Conservation (phyloP, 2,888 invertebrate species). For the Penaeus monodon region DNA sequence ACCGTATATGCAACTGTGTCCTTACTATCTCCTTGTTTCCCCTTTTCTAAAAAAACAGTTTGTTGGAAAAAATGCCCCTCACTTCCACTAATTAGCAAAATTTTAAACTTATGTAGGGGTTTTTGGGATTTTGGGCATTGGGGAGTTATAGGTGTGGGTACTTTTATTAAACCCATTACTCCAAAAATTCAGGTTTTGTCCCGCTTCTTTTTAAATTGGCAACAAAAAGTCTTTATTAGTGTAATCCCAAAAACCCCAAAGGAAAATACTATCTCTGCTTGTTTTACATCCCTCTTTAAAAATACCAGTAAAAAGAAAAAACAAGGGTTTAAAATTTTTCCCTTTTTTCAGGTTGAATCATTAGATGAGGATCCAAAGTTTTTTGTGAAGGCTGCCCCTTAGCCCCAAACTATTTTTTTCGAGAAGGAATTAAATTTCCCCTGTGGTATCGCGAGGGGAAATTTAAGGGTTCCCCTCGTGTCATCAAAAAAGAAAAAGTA, state of each 20-base stretch:
- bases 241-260: too few species aligned
- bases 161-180: too few species aligned
- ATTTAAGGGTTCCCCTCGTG: constrained; percentile 54
- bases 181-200: too few species aligned
- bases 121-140: too few species aligned
- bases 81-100: too few species aligned
- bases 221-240: too few species aligned
- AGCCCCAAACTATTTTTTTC: constrained; percentile 36
- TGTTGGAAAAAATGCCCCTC: too few species aligned
- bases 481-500: constrained; percentile 64
- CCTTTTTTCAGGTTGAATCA: constrained; percentile 52
- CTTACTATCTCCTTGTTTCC: too few species aligned
- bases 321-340: background rate
- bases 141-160: too few species aligned
- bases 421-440: constrained; percentile 57
- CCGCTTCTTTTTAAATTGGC: too few species aligned
- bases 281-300: background rate
- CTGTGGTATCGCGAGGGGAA: constrained; percentile 47
- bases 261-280: background rate
- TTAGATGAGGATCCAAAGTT: constrained; percentile 61
- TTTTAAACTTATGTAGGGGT: too few species aligned
- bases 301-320: background rate
- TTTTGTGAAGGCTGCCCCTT: constrained; percentile 45
- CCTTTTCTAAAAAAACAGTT: background rate
- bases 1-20: too few species aligned